Conservation (phyloP, 2,888 invertebrate genomes). For the Achlya flavicornis region DNA sequence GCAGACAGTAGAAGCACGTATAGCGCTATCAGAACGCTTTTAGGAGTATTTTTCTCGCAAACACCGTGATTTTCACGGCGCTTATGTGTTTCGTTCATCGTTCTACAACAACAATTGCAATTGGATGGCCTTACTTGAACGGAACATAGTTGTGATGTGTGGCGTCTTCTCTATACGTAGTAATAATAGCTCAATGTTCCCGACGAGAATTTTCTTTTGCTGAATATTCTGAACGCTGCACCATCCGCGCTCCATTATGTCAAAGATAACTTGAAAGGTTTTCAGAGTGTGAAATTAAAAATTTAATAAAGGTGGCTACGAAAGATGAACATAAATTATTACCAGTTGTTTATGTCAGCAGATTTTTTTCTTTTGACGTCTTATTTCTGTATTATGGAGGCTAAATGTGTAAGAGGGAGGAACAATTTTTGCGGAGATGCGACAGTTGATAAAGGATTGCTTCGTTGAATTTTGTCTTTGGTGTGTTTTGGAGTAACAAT, state of each 20-base stretch:
- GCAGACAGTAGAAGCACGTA: no score
- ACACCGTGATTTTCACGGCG: no score
- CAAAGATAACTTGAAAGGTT: conserved; percentile 19
- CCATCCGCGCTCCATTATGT: background rate
- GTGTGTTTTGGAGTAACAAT: background rate
- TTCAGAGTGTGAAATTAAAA: conserved; percentile 33
- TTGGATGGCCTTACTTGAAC: no score
- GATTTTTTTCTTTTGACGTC: background rate
- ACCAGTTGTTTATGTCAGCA: conserved; percentile 33
- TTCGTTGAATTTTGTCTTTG: conserved; percentile 1
- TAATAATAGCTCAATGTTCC: no score
- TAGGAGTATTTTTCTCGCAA: no score
- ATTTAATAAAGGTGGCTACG: conserved; percentile 27
- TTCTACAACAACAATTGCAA: no score
- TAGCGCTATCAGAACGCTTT: no score
- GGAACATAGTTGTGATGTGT: no score
- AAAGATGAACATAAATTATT: conserved; percentile 29
- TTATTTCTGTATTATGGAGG: background rate
- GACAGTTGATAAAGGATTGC: background rate
- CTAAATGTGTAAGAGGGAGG: conserved; percentile 2
- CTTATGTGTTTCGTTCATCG: no score
- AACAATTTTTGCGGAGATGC: background rate
- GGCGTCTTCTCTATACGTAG: no score
- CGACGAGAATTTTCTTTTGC: conserved; percentile 22
- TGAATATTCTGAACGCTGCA: background rate